Conservation (phyloP, 2,113 vertebrate species). For the Danionella cerebrum region DNA sequence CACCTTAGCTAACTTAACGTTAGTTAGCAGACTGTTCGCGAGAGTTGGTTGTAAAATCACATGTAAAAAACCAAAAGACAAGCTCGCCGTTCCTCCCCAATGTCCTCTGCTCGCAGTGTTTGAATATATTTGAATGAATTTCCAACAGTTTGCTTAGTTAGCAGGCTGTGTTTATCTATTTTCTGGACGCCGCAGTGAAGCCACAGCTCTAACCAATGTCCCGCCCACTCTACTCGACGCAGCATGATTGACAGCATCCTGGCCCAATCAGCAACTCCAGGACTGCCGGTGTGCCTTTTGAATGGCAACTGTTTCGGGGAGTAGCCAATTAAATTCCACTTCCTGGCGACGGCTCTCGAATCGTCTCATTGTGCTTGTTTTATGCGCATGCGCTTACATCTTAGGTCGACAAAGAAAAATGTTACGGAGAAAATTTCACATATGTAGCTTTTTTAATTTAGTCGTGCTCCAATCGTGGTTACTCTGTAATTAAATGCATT, state of each 20-base stretch:
- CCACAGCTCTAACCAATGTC: slow-evolving; percentile 40
- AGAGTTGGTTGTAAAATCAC: slow-evolving; percentile 36
- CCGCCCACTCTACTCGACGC: slow-evolving; percentile 51
- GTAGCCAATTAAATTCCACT: slow-evolving; percentile 28
- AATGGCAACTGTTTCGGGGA: not conserved
- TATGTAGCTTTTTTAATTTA: too few species aligned
- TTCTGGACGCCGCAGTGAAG: slow-evolving; percentile 33
- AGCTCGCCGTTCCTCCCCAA: not conserved
- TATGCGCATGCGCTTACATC: slow-evolving; percentile 17
- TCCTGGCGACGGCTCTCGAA: not conserved
- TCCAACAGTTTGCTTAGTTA: not conserved
- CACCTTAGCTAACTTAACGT: not conserved
- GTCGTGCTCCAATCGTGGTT: too few species aligned
- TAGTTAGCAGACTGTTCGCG: slow-evolving; percentile 36
- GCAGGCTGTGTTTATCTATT: slow-evolving; percentile 18
- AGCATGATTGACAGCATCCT: not conserved
- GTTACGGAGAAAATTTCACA: too few species aligned
- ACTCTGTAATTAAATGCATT: too few species aligned
- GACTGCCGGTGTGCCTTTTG: slow-evolving; percentile 25
- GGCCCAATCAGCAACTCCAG: slow-evolving; percentile 46
- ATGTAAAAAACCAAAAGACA: slow-evolving; percentile 29
- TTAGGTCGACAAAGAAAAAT: too few species aligned
- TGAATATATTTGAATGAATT: not conserved
- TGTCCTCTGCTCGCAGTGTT: not conserved
- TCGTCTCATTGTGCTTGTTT: slow-evolving; percentile 12